These are phyloP conservation scores for Chaunax sp. DNA, from an alignment of 2,797 vertebrate species.

Conservation along the genomic window DNA sequence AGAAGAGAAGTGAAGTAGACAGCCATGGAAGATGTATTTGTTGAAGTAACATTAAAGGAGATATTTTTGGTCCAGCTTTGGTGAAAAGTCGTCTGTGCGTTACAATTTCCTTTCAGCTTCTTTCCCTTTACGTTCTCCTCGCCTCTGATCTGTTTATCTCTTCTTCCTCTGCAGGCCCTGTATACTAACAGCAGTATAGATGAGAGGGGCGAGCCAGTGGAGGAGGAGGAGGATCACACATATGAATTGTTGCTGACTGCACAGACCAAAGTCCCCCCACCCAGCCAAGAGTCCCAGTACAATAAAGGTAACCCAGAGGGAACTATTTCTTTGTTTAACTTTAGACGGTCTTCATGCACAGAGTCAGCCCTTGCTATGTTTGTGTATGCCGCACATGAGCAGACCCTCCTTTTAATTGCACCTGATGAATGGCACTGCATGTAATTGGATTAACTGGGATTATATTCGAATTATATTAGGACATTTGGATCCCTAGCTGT, in stretches of 20 bases:
- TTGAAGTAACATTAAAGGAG: neutral
- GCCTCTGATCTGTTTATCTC: too few relatives aligned
- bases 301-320: conserved; percentile 76
- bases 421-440: conserved; percentile 53
- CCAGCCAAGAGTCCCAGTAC: conserved; percentile 55
- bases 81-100: too few relatives aligned
- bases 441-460: conserved; percentile 74
- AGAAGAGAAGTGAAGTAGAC: conserved; percentile 18
- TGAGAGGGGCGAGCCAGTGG: conserved; percentile 78
- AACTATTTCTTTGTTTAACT: conserved; percentile 2
- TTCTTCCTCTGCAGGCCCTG: conserved; percentile 74
- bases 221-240: conserved; percentile 92
- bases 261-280: conserved; percentile 88
- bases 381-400: neutral
- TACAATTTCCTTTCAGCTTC: too few relatives aligned
- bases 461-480: conserved; percentile 54
- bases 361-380: neutral
- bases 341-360: neutral
- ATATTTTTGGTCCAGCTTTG: too few relatives aligned
- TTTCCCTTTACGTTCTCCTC: too few relatives aligned
- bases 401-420: conserved; percentile 13
- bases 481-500: conserved; percentile 59
- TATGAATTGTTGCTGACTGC: conserved; percentile 93
- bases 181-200: conserved; percentile 83
- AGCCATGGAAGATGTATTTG: neutral